Conservation (phyloP, 2,797 vertebrate genomes). For the Acestrorhynchus altus region DNA sequence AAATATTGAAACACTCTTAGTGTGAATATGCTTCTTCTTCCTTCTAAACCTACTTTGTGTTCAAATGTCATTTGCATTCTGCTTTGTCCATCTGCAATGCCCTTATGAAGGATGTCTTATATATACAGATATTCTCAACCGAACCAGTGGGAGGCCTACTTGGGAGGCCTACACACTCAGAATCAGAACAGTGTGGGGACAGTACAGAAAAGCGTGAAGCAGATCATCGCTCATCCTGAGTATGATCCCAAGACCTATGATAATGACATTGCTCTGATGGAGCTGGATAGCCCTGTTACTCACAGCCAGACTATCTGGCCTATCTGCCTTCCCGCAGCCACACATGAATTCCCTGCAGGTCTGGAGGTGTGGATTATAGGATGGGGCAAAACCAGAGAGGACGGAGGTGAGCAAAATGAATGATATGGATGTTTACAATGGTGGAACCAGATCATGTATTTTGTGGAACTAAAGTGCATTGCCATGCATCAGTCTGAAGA, state of each 20-base stretch:
- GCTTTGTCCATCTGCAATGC: neutral
- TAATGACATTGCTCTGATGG: slow-evolving; percentile 89
- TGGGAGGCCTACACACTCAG: slow-evolving; percentile 89
- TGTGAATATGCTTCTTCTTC: no score
- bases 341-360: slow-evolving; percentile 81
- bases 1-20: no score
- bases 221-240: slow-evolving; percentile 77
- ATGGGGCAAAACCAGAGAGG: slow-evolving; percentile 88
- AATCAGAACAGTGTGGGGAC: slow-evolving; percentile 37
- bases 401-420: slow-evolving; percentile 81
- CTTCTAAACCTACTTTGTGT: neutral
- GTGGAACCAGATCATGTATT: neutral
- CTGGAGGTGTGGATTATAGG: slow-evolving; percentile 89
- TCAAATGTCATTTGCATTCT: neutral
- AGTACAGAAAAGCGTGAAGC: slow-evolving; percentile 75
- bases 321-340: slow-evolving; percentile 85
- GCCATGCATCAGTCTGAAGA: no score
- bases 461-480: no score
- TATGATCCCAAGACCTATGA: slow-evolving; percentile 85
- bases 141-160: slow-evolving; percentile 82
- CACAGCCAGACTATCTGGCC: slow-evolving; percentile 80
- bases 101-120: neutral
- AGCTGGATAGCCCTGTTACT: slow-evolving; percentile 79
- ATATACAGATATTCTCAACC: slow-evolving; percentile 79
- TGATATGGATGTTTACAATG: neutral